Base-by-base conservation (phyloP, 2,113 vertebrate genomes). In the Otocyon megalotis region DNA sequence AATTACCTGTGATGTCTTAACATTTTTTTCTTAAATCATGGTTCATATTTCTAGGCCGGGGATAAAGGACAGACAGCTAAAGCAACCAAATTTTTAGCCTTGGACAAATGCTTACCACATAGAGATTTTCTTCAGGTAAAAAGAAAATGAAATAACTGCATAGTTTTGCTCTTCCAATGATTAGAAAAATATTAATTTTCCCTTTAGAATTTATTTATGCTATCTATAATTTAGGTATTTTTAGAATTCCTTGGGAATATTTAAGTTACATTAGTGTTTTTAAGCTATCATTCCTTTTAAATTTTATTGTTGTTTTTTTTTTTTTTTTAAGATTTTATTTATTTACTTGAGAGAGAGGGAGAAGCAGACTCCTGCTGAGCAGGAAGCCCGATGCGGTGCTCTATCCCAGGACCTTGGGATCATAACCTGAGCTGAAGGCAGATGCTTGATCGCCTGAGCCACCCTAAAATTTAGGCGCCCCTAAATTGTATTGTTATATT, bases 41-140 rank as follows among this genome's bases (percentile, higher is more conserved):
- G 5, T 86, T 97, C 32, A 69, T 98, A 4, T 98, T 98, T 97
- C 65, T 97, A 99, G 99, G 85, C 96, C 98, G 82, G 98, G 98
- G 98, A 98, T 96, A 85, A 96, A 92, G 98, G 98, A 98, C 86
- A 99, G 92, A 88, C 99, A 30, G 99, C 99, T 69, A 99, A 99
- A 95, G 99, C 99, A 89, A 99, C 99, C 2, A 99, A 99, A 91
- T 99, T 99, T 98, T 98, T 99, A 97, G 99, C 99, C 65, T 99
- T 99, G 98, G 99, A 99, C 98, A 99, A 99, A 97, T 99, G 99
- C 95, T 98, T 99, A 79, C 99, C 99, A 1, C 98, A 99, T 81
- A 98, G 99, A 98, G 99, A 99, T 81, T 99, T 99, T 94, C 98
- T 99, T 94, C 99, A 99, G 99, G 99, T 99, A 98, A 99, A 97